Evolutionary conservation across 30 jellyfish, hydroid and myxozoan genomes (phyloP), one percentile per base, ranked within the genome.

Genomic region (Aurelia coerulea): DNA sequence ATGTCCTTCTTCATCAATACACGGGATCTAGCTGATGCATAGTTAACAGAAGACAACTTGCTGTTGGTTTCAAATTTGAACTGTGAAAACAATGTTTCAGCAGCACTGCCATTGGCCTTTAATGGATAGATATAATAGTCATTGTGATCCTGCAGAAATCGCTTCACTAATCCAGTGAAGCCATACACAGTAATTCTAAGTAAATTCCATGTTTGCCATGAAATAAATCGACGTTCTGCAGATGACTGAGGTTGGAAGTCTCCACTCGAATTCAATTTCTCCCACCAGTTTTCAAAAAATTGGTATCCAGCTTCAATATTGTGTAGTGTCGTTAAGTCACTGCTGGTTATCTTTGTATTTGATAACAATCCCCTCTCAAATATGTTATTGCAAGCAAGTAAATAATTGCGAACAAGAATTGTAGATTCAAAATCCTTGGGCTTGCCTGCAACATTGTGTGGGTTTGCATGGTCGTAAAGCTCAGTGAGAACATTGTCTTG

Each of bases 1-100:
- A 71, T 50, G 35, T 34, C 65, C 53, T 71, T 71, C 81, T 71
- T 74, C 73, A 74, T 50, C 73, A 74, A 74, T 74, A 74, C 73
- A 50, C 85, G 56, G 73, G 85, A 74, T 74, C 85, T 74, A 50
- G 85, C 76, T 50, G 85, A 35, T 74, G 85, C 73, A 74, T 74
- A 74, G 73, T 74, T 74, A 10, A 74, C 85, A 4, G 75, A 74
- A 37, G 85, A 50, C 50, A 74, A 58, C 60, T 74, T 74, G 73
- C 49, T 52, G 29, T 74, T 74, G 1, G 85, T 74, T 74, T 74
- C 85, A 58, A 74, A 74, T 58, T 74, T 74, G 31, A 74, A 74
- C 73, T 74, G 85, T 4, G 85, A 74, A 39, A 74, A 74, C 29
- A 71, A 42, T 31, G 81, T 71, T 71, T 71, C 81, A 37, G 65